A percentile compares a stretch with the other conserved stretches of the same genome.
These are phyloP conservation scores for Geococcyx californianus DNA, from an alignment of 2,113 vertebrate genomes.

Conservation along the genomic window DNA sequence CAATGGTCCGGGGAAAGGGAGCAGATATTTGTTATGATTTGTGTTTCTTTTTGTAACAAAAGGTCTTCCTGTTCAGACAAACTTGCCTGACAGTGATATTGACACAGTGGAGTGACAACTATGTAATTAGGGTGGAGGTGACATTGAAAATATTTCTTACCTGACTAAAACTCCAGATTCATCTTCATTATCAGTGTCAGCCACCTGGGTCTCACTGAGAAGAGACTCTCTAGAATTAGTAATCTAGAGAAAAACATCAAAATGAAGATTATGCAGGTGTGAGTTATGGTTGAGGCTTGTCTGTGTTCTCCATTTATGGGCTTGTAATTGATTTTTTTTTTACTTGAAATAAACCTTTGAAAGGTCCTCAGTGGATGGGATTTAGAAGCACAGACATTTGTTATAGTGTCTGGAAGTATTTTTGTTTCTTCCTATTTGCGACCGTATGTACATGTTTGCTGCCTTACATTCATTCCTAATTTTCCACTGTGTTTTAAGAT, in stretches of 20 bases:
- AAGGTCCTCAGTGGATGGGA: neutral
- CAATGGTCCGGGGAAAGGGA: neutral
- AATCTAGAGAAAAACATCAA: neutral
- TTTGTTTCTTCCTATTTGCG: neutral
- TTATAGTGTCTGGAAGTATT: neutral
- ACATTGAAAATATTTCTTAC: neutral
- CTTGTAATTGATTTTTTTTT: neutral
- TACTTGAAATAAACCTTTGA: neutral
- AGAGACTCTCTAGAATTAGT: neutral
- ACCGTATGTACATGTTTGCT: neutral
- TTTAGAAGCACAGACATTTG: neutral
- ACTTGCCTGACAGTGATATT: neutral
- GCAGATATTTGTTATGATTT: neutral
- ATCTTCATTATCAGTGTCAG: neutral
- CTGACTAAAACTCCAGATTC: neutral
- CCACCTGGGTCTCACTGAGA: neutral
- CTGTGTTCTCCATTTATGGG: neutral
- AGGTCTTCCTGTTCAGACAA: neutral
- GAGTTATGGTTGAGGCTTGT: neutral
- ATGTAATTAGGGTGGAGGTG: neutral
- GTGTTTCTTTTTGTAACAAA: neutral
- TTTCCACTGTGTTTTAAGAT: neutral
- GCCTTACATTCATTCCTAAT: neutral
- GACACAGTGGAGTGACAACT: neutral
- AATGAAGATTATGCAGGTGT: neutral